These are phyloP conservation scores for Ailuropoda melanoleuca DNA, from an alignment of 2,113 vertebrate genomes.

Conservation along the genomic window DNA sequence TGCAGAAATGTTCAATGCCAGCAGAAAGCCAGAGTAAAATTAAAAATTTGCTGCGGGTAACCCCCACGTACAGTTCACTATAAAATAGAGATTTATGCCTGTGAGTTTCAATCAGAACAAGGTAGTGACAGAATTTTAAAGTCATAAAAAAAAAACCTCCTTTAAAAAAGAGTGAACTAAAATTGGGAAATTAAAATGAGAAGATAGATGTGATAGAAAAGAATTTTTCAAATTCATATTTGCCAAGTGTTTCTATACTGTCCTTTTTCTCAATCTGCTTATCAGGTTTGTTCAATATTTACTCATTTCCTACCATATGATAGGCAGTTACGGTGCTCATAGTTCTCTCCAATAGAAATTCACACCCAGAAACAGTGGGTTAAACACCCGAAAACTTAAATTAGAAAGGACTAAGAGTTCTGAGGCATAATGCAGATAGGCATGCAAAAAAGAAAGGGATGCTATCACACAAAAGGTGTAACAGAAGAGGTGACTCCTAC, in stretches of 20 bases:
- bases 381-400: neutral
- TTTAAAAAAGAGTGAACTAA: neutral
- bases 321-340: neutral
- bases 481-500: neutral
- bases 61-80: neutral
- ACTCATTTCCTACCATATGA: neutral
- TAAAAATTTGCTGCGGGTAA: slow-evolving; percentile 8
- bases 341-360: neutral
- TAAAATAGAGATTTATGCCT: neutral
- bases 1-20: slow-evolving; percentile 32
- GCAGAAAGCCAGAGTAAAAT: slow-evolving; percentile 13
- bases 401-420: neutral
- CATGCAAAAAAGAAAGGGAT: neutral
- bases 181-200: slow-evolving; percentile 11
- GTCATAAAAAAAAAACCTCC: neutral
- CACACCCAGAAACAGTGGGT: neutral
- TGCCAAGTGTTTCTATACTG: neutral
- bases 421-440: neutral
- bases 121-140: slow-evolving; percentile 39
- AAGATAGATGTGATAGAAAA: slow-evolving; percentile 8
- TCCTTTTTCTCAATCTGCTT: neutral
- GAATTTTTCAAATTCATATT: neutral
- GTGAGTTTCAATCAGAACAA: slow-evolving; percentile 47
- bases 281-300: neutral
- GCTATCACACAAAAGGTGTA: neutral